Percentiles rank a stretch among this genome's conserved stretches.
Conservation (phyloP, 2,888 invertebrate species). For the Andricus curvator region DNA sequence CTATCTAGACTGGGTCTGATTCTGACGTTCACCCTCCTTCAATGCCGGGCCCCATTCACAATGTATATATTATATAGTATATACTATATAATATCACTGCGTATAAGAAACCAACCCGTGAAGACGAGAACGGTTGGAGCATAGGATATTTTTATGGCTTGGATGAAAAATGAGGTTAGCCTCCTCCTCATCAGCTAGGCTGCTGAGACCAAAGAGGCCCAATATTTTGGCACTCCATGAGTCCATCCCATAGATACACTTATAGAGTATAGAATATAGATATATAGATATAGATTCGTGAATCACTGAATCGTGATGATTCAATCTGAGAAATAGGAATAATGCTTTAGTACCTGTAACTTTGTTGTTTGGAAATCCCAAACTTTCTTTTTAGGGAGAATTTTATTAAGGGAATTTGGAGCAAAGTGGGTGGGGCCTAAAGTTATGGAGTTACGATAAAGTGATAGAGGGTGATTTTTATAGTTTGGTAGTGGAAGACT, state of each 20-base stretch:
- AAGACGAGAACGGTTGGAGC: slow-evolving; percentile 42
- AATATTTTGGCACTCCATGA: slow-evolving; percentile 75
- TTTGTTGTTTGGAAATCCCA: background rate
- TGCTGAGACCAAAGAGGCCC: slow-evolving; percentile 56
- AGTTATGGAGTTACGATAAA: background rate
- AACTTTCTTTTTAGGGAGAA: background rate
- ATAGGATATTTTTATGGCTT: slow-evolving; percentile 63
- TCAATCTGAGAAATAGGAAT: background rate
- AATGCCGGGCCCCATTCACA: slow-evolving; percentile 38
- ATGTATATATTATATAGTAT: background rate
- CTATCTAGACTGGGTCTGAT: slow-evolving; percentile 42
- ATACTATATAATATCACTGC: slow-evolving; percentile 11
- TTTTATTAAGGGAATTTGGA: slow-evolving; percentile 10
- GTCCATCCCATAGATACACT: slow-evolving; percentile 7
- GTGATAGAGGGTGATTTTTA: background rate
- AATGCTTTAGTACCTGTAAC: slow-evolving; percentile 32
- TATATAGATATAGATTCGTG: background rate
- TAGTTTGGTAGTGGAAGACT: background rate
- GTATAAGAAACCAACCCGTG: slow-evolving; percentile 37
- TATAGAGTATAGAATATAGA: background rate
- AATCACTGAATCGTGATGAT: slow-evolving; percentile 2
- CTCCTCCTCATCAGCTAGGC: slow-evolving; percentile 51
- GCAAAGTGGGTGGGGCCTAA: slow-evolving; percentile 2
- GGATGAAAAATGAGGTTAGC: slow-evolving; percentile 75
- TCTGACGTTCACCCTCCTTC: slow-evolving; percentile 27